Evolutionary conservation across 2,888 invertebrate species (phyloP).

Genomic region (Scaptomyza tumidula): DNA sequence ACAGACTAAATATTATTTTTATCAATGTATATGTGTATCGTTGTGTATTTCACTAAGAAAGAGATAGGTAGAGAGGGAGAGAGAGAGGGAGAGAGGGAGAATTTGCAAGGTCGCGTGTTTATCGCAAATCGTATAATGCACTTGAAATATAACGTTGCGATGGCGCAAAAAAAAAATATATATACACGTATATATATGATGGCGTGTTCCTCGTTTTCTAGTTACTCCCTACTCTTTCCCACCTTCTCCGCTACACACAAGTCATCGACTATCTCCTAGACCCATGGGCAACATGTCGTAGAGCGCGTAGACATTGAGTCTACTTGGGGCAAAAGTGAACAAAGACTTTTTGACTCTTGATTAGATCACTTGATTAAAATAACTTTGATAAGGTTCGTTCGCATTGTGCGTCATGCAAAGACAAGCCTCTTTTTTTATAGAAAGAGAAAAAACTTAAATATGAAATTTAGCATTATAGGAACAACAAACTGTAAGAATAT

Average conservation of each 20-base stretch:
- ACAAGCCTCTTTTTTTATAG: too few species aligned
- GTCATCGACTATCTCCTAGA: neutral
- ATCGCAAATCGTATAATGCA: constrained; percentile 70
- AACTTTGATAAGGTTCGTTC: constrained; percentile 28
- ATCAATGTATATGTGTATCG: constrained; percentile 26
- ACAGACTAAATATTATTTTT: constrained; percentile 9
- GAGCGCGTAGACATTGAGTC: constrained; percentile 69
- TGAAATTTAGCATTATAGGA: too few species aligned
- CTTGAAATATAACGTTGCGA: constrained; percentile 63
- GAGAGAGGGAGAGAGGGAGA: neutral
- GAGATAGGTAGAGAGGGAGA: neutral
- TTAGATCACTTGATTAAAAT: constrained; percentile 60
- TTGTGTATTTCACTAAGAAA: neutral
- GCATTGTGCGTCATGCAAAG: constrained; percentile 36
- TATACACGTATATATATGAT: constrained; percentile 28
- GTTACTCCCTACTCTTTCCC: neutral
- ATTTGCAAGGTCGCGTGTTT: constrained; percentile 73
- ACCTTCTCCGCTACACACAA: neutral
- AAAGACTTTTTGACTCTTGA: constrained; percentile 36
- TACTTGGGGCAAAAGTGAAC: constrained; percentile 22
- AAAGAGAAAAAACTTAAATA: too few species aligned
- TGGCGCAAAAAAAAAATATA: constrained; percentile 33
- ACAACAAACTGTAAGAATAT: neutral
- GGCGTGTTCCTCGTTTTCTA: constrained; percentile 57
- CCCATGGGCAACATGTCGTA: constrained; percentile 49